Evolutionary conservation across 2,797 vertebrate genomes (phyloP).

Genomic region (Chiloscyllium punctatum): DNA sequence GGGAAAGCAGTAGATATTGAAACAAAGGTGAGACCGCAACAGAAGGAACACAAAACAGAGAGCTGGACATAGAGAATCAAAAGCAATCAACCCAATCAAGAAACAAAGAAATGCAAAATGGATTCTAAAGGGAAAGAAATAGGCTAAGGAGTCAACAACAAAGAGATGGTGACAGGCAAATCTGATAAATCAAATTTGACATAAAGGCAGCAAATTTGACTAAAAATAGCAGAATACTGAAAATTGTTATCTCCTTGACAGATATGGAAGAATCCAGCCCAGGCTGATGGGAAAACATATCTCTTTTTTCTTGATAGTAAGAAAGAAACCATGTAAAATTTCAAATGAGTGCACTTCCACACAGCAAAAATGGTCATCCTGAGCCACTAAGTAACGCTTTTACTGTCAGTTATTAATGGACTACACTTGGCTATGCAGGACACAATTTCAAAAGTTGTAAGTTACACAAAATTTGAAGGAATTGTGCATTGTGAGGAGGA

Average conservation of each 20-base stretch:
- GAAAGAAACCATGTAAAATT: slow-evolving; percentile 6
- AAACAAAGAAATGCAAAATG: background rate
- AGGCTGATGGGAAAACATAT: background rate
- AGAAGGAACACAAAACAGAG: background rate
- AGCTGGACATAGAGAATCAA: background rate
- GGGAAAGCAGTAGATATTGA: background rate
- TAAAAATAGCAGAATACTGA: background rate
- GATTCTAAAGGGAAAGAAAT: background rate
- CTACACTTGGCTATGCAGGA: background rate
- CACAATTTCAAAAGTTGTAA: background rate
- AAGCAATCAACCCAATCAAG: background rate
- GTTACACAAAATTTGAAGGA: no score
- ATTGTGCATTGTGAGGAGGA: no score
- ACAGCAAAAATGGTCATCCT: background rate
- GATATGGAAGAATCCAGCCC: slow-evolving; percentile 19
- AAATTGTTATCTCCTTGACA: slow-evolving; percentile 22
- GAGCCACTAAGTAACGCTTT: background rate
- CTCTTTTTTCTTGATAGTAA: background rate
- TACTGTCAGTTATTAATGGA: background rate
- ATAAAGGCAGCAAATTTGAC: background rate
- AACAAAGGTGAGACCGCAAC: background rate
- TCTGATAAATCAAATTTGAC: background rate
- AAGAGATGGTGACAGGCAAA: background rate
- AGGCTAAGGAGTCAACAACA: background rate
- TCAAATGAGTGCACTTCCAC: background rate